Percentiles rank a stretch among this genome's conserved stretches.
Conservation (phyloP, 2,113 vertebrate genomes). For the Zingel zingel region DNA sequence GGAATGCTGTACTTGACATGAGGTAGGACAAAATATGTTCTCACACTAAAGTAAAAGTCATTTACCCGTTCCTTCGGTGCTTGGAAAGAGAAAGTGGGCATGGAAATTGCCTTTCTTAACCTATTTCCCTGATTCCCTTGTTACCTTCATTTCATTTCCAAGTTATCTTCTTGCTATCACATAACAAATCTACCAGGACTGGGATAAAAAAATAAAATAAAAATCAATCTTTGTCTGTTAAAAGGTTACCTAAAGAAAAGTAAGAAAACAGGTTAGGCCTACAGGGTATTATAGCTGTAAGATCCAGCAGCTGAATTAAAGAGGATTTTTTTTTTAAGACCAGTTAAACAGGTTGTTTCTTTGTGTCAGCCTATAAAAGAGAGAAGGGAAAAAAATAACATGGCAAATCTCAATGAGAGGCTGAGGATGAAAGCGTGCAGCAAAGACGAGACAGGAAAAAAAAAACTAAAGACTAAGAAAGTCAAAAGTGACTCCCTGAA, state of each 20-base stretch:
- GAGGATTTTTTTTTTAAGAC: slow-evolving; percentile 56
- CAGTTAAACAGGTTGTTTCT: slow-evolving; percentile 42
- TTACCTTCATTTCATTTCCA: slow-evolving; percentile 71
- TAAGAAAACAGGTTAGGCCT: slow-evolving; percentile 74
- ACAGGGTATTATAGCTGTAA: slow-evolving; percentile 57
- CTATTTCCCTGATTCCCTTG: slow-evolving; percentile 70
- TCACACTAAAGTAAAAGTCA: slow-evolving; percentile 48
- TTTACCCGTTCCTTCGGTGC: slow-evolving; percentile 44
- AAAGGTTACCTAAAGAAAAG: slow-evolving; percentile 71
- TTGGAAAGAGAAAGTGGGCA: slow-evolving; percentile 42
- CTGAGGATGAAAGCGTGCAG: slow-evolving; percentile 28
- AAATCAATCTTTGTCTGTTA: slow-evolving; percentile 67
- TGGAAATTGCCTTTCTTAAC: slow-evolving; percentile 67
- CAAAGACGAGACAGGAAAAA: slow-evolving; percentile 46
- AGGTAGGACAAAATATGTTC: slow-evolving; percentile 62
- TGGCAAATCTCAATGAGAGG: slow-evolving; percentile 33
- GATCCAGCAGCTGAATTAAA: slow-evolving; percentile 53
- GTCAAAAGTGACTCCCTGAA: slow-evolving; percentile 61
- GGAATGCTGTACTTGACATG: slow-evolving; percentile 26
- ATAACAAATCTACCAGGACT: slow-evolving; percentile 50
- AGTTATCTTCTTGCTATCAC: slow-evolving; percentile 52
- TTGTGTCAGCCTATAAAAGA: slow-evolving; percentile 6
- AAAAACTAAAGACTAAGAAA: slow-evolving; percentile 13
- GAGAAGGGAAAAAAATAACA: background rate
- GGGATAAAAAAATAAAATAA: background rate